Percentiles rank a stretch among this genome's conserved stretches.
Conservation (phyloP, 2,888 invertebrate genomes). For the Cheilosia soror region DNA sequence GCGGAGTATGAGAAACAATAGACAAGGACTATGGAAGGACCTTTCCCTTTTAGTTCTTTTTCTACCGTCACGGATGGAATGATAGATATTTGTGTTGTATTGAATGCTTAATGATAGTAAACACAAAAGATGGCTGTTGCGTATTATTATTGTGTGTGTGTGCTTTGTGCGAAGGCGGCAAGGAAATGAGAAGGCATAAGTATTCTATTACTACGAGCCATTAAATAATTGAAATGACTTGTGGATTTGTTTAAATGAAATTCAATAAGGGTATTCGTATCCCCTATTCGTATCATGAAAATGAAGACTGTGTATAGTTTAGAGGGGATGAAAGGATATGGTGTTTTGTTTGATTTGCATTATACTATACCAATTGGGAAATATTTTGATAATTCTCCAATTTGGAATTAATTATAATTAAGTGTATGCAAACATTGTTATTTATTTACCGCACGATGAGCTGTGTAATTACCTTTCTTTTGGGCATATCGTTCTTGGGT, state of each 20-base stretch:
- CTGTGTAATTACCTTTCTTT: too few relatives aligned
- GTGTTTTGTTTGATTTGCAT: conserved; percentile 14
- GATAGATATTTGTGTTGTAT: conserved; percentile 65
- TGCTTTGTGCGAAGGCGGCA: not conserved
- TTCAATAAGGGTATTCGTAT: conserved; percentile 48
- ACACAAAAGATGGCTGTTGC: conserved; percentile 27
- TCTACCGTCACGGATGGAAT: conserved; percentile 58
- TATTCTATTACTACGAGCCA: conserved; percentile 60
- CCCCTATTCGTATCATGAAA: not conserved
- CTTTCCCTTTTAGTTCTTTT: conserved; percentile 40
- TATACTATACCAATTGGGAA: too few relatives aligned
- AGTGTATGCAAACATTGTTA: too few relatives aligned
- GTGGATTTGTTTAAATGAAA: conserved; percentile 51
- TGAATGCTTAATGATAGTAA: conserved; percentile 63
- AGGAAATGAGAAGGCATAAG: conserved; percentile 16
- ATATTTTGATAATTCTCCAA: too few relatives aligned
- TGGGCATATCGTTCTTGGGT: too few relatives aligned
- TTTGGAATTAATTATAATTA: too few relatives aligned
- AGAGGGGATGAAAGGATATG: conserved; percentile 26
- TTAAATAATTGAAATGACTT: conserved; percentile 64
- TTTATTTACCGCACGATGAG: too few relatives aligned
- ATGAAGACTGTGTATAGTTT: not conserved
- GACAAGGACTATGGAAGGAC: conserved; percentile 21
- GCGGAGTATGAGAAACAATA: conserved; percentile 37
- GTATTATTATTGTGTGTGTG: conserved; percentile 11